These are phyloP conservation scores for Petrosia ficiformis DNA, from an alignment of 37 sponge, comb jelly and placozoan genomes.

Conservation along the genomic window DNA sequence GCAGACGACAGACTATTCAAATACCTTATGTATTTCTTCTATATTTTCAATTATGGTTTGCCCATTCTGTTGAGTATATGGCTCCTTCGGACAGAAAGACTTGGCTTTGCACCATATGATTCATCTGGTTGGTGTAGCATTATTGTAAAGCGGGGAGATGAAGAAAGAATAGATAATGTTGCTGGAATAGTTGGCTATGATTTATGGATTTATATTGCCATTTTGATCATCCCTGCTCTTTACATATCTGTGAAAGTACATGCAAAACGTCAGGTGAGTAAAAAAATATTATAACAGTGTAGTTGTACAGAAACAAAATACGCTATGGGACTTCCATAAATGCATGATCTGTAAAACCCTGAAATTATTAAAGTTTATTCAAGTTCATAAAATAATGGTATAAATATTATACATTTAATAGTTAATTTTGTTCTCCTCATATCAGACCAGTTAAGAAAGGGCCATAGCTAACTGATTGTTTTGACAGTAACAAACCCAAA, in stretches of 20 bases:
- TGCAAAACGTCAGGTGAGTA: not conserved
- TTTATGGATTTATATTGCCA: slow-evolving; percentile 56
- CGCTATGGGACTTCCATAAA: no score
- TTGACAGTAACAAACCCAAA: no score
- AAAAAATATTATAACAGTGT: no score
- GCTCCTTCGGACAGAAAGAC: slow-evolving; percentile 10
- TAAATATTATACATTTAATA: no score
- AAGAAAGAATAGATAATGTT: not conserved
- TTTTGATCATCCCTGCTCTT: slow-evolving; percentile 38
- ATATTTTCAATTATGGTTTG: slow-evolving; percentile 39
- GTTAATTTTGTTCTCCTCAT: no score
- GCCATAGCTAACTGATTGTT: not conserved
- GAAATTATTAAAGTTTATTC: no score
- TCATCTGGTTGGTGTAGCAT: slow-evolving; percentile 73
- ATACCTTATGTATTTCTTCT: not conserved
- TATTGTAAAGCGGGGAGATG: not conserved
- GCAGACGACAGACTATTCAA: not conserved
- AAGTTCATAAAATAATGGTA: no score
- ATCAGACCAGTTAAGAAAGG: not conserved
- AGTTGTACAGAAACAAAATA: no score
- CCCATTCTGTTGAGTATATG: slow-evolving; percentile 41
- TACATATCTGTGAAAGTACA: slow-evolving; percentile 29
- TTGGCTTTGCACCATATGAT: slow-evolving; percentile 62
- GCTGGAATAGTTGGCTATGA: slow-evolving; percentile 41
- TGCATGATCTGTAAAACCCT: no score